Evolutionary conservation across 2,797 vertebrate species (phyloP).

Genomic region (Gephyroberyx darwinii): DNA sequence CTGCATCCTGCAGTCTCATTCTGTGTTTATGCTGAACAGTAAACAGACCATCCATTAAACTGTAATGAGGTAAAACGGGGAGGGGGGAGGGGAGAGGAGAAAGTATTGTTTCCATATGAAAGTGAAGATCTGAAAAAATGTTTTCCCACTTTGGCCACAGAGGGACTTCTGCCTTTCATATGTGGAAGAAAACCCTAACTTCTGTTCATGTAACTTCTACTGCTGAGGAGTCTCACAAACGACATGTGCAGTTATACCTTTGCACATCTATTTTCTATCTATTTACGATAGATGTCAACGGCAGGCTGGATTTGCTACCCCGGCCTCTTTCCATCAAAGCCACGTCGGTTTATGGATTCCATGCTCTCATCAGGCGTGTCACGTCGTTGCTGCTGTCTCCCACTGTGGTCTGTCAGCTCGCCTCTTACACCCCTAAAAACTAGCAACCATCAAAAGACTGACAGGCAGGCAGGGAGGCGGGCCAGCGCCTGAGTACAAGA

Average conservation of each 20-base stretch:
- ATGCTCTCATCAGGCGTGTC: conserved; percentile 34
- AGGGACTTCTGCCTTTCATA: conserved; percentile 38
- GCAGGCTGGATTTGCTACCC: background rate
- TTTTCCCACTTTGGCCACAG: conserved; percentile 33
- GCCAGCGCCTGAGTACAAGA: conserved; percentile 33
- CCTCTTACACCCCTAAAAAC: conserved; percentile 12
- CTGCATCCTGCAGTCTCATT: conserved; percentile 28
- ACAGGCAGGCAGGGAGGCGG: background rate
- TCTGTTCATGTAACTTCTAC: background rate
- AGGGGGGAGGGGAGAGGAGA: background rate
- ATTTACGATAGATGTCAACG: background rate
- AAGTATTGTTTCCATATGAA: conserved; percentile 73
- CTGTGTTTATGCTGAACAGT: conserved; percentile 58
- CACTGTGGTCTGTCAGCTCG: conserved; percentile 45
- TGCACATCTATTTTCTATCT: background rate
- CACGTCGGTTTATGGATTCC: conserved; percentile 40
- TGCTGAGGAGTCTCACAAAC: background rate
- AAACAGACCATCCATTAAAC: conserved; percentile 67
- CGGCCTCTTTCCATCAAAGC: conserved; percentile 18
- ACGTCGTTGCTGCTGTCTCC: conserved; percentile 31
- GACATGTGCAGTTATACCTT: background rate
- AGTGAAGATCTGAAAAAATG: conserved; percentile 48
- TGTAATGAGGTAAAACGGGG: conserved; percentile 46
- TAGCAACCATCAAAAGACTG: background rate
- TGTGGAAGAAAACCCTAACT: conserved; percentile 28